Evolutionary conservation across 2,888 invertebrate species (phyloP), one percentile per base, ranked within the genome.

Genomic region (Eupithecia dodoneata): DNA sequence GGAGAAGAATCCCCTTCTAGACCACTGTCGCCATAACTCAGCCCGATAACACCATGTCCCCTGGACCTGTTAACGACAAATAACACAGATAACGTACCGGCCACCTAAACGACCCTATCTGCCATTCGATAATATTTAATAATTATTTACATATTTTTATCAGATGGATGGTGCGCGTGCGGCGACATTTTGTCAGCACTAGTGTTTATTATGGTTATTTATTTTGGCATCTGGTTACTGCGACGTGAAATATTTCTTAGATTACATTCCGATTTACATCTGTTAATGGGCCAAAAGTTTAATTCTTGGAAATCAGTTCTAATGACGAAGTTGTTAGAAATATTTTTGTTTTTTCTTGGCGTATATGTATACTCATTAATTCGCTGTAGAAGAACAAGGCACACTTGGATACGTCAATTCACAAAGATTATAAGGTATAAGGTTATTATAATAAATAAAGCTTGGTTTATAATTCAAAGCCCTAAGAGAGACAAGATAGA

Each of bases 61-160:
- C 86, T 88, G 86, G 88, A 91, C 92, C 91, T 92, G 92, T 92
- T 91, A 91, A 91, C 93, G 93, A 94, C 94, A 94, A 94, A 94
- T 94, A 93, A 93, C 91, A 82, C 81, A 93, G 94, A 94, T 94
- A 94, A 91, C 88, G 85, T 87, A 90, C 92, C 92, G 92, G 91
- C 87, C 92, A 90, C 92, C 92, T 93, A 94, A 94, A 94, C 90
- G 93, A 91, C 88, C 91, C 89, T 93, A 94, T 94, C 93, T 91
- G 87, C 87, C 89, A 85, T 90, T 89, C 87, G 93, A 94, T 93
- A 92, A 93, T 93, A 94, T 94, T 94, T 94, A 91, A 94, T 94
- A 94, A 94, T 94, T 93, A 94, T 94, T 93, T 92, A 93, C 91
- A 91, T 90, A 89, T 90, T 90, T 89, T 91, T 93, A 94, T 94